Base-by-base conservation (phyloP, 2,113 vertebrate genomes). In the Alligator sinensis region DNA sequence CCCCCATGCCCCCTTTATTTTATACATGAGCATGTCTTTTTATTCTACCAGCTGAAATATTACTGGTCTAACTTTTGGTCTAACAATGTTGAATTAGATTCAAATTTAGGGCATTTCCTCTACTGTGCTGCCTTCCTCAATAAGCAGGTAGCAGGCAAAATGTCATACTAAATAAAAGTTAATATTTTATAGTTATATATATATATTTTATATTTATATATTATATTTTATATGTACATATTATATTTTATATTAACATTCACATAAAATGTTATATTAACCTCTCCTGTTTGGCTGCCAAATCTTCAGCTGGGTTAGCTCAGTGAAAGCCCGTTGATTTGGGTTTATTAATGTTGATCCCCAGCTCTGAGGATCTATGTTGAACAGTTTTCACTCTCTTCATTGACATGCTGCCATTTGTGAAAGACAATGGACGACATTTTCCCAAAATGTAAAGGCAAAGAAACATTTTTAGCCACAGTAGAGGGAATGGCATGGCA, bases 141-240 rank as follows among this genome's bases (percentile, higher is more conserved):
- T 90, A 95, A 88, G 90, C 94, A 93, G 87, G 93, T 84, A 82
- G 84, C 54, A 94, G 94, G 91, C 47, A 59, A 82, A 84, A 21
- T 64, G 70, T 82, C 93, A 91, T n/a, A 47, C 47, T 47, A 9
- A 47, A 47, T 47, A 47, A 47, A 47, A 9, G 7, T 47, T 47
- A 9, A 47, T 47, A 47, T 47, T 47, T 86, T 95, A 9, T 47
- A 47, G 34, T 34, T 47, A 9, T 47, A 38, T 38, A 38, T 38
- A 38, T 47, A 47, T 47, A 47, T 47, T 2, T 9, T 47, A 47
- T 47, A 47, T 9, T 9, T 47, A 47, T 47, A 47, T 47, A 47
- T 47, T 47, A 47, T 47, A 47, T 47, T 38, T 38, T 9, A 47
- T 47, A 47, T 47, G 7, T 47, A 47, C 9, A 47, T 9, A 47